A percentile compares a stretch with the other conserved stretches of the same genome.
Conservation (phyloP, 2,113 vertebrate species). For the Malurus alboscapulatus region DNA sequence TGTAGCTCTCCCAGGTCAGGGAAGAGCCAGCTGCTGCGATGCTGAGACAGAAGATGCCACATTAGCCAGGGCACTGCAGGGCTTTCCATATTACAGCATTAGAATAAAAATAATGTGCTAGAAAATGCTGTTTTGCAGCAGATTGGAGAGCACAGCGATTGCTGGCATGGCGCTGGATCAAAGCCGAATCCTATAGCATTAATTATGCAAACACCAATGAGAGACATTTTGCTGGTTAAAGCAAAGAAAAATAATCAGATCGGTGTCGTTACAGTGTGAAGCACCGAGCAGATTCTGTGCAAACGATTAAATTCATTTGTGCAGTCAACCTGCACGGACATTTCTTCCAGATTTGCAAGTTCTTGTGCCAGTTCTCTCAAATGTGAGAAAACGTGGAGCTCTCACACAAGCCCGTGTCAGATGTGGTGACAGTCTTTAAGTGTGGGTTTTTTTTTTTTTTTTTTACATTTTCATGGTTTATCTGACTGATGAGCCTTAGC, state of each 20-base stretch:
- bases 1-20: background rate
- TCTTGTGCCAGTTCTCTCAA: background rate
- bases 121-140: conserved; percentile 10
- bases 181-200: conserved; percentile 1
- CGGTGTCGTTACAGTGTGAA: background rate
- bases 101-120: conserved; percentile 13
- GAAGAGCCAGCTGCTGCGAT: background rate
- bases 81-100: background rate
- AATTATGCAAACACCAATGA: conserved; percentile 32
- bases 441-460: background rate
- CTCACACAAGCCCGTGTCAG: background rate
- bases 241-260: conserved; percentile 6
- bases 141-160: background rate
- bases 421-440: background rate
- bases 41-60: background rate
- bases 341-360: background rate
- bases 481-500: background rate
- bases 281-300: conserved; percentile 19
- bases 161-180: background rate
- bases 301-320: conserved; percentile 17
- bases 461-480: background rate
- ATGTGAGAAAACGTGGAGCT: background rate
- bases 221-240: conserved; percentile 14
- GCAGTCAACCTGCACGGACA: background rate
- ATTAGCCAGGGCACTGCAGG: background rate